A percentile compares a stretch with the other conserved stretches of the same genome.
phyloP scores from a whole-genome alignment of 1,140 invertebrate species.

The Watersipora subatra region DNA sequence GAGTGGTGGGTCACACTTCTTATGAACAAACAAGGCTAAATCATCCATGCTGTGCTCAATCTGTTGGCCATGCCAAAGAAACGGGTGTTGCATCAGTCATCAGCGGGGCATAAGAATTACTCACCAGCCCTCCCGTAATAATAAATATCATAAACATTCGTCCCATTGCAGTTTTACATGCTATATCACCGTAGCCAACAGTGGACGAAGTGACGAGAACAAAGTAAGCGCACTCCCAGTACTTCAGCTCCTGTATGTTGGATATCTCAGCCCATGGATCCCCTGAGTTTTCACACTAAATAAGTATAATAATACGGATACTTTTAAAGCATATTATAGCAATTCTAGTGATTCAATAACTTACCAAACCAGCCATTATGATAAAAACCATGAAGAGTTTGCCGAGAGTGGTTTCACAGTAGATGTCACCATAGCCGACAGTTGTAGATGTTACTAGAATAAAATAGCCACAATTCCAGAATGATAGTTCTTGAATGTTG shows the following conservation, averaged over 20 bases:
- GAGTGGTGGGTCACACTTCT: too few relatives aligned
- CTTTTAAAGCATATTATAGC: neutral
- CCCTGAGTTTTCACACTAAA: slow-evolving; percentile 39
- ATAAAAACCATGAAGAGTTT: slow-evolving; percentile 34
- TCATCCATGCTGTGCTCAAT: too few relatives aligned
- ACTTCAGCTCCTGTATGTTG: slow-evolving; percentile 30
- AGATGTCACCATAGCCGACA: slow-evolving; percentile 39
- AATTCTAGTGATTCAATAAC: too few relatives aligned
- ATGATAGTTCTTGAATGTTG: slow-evolving; percentile 31
- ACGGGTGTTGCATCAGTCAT: too few relatives aligned
- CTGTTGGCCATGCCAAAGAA: too few relatives aligned
- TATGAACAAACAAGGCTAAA: too few relatives aligned
- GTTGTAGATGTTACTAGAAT: slow-evolving; percentile 41
- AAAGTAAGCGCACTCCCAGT: slow-evolving; percentile 41
- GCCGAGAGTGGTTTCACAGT: slow-evolving; percentile 30
- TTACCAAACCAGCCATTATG: slow-evolving; percentile 38
- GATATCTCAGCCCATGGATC: slow-evolving; percentile 30
- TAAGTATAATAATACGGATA: neutral
- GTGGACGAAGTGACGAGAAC: slow-evolving; percentile 41
- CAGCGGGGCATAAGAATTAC: slow-evolving; percentile 15
- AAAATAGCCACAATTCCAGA: slow-evolving; percentile 41
- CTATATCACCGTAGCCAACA: slow-evolving; percentile 39
- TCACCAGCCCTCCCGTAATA: slow-evolving; percentile 38
- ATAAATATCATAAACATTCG: slow-evolving; percentile 34
- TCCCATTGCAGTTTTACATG: slow-evolving; percentile 30